A percentile compares a stretch with the other conserved stretches of the same genome.
These are phyloP conservation scores for Pagrus major DNA, from an alignment of 2,113 vertebrate genomes.

Conservation along the genomic window DNA sequence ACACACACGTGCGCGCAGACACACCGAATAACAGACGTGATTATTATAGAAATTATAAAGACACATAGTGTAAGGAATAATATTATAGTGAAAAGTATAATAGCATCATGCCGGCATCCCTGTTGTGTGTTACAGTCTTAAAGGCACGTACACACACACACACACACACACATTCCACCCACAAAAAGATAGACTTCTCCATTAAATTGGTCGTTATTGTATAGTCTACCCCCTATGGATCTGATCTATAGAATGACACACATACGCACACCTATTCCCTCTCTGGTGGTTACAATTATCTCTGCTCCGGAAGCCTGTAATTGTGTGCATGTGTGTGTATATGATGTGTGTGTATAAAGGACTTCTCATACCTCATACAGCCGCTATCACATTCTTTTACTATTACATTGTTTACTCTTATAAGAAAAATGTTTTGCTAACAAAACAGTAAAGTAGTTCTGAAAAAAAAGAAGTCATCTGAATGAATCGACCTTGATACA, in stretches of 20 bases:
- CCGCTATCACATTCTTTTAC: background rate
- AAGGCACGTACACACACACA: slow-evolving; percentile 26
- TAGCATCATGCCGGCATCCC: slow-evolving; percentile 64
- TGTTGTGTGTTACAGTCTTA: slow-evolving; percentile 43
- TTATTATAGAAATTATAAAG: slow-evolving; percentile 64
- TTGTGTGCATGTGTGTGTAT: slow-evolving; percentile 39
- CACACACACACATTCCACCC: slow-evolving; percentile 46
- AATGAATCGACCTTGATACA: slow-evolving; percentile 40
- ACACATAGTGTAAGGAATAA: slow-evolving; percentile 52
- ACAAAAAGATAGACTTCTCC: slow-evolving; percentile 64
- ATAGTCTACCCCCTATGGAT: slow-evolving; percentile 72
- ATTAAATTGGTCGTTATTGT: slow-evolving; percentile 82
- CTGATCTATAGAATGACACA: slow-evolving; percentile 65
- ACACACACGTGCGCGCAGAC: slow-evolving; percentile 30
- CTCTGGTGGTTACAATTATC: slow-evolving; percentile 59
- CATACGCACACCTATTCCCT: slow-evolving; percentile 53
- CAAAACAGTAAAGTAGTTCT: slow-evolving; percentile 16
- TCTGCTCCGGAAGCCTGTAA: slow-evolving; percentile 65
- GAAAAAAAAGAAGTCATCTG: background rate
- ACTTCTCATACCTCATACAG: slow-evolving; percentile 6
- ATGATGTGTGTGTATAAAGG: slow-evolving; percentile 9
- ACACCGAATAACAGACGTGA: slow-evolving; percentile 33
- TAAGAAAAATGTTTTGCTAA: background rate
- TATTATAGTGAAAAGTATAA: slow-evolving; percentile 64
- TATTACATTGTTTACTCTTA: background rate